Percentiles rank a stretch among this genome's conserved stretches.
Conservation (phyloP, 2,113 vertebrate species). For the Xenopus borealis region DNA sequence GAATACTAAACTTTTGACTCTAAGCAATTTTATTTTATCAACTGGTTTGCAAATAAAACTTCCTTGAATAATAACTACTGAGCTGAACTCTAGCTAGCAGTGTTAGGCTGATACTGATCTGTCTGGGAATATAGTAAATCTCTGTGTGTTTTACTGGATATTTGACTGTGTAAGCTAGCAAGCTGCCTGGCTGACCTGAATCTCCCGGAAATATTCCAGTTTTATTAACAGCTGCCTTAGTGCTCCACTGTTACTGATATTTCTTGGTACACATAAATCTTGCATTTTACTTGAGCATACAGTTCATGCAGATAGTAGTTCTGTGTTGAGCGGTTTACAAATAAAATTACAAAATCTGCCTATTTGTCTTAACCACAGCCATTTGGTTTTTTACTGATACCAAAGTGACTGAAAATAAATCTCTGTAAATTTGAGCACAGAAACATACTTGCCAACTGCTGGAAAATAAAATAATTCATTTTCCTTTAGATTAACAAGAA, state of each 20-base stretch:
- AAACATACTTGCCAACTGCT: slow-evolving; percentile 25
- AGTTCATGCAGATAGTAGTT: slow-evolving; percentile 30
- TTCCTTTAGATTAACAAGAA: slow-evolving; percentile 29
- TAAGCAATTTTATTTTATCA: slow-evolving; percentile 36
- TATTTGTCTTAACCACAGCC: slow-evolving; percentile 28
- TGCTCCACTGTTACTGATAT: slow-evolving; percentile 22
- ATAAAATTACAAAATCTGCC: slow-evolving; percentile 30
- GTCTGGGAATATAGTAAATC: slow-evolving; percentile 28
- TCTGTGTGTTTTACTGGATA: slow-evolving; percentile 22
- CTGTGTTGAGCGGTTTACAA: slow-evolving; percentile 36
- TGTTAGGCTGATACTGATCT: slow-evolving; percentile 40
- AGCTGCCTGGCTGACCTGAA: slow-evolving; percentile 15
- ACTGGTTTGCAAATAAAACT: slow-evolving; percentile 25
- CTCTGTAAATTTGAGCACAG: slow-evolving; percentile 29
- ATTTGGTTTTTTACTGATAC: slow-evolving; percentile 30
- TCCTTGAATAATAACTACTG: slow-evolving; percentile 24
- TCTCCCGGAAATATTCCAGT: slow-evolving; percentile 11
- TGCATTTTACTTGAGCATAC: slow-evolving; percentile 20
- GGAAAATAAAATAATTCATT: slow-evolving; percentile 40
- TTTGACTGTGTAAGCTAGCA: slow-evolving; percentile 6
- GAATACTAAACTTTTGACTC: slow-evolving; percentile 36
- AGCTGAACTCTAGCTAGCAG: slow-evolving; percentile 27
- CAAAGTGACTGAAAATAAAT: slow-evolving; percentile 33
- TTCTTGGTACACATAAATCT: slow-evolving; percentile 21
- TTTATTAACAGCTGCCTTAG: slow-evolving; percentile 23